Conservation (phyloP, 2,888 invertebrate species). For the Platerodrilus igneus region DNA sequence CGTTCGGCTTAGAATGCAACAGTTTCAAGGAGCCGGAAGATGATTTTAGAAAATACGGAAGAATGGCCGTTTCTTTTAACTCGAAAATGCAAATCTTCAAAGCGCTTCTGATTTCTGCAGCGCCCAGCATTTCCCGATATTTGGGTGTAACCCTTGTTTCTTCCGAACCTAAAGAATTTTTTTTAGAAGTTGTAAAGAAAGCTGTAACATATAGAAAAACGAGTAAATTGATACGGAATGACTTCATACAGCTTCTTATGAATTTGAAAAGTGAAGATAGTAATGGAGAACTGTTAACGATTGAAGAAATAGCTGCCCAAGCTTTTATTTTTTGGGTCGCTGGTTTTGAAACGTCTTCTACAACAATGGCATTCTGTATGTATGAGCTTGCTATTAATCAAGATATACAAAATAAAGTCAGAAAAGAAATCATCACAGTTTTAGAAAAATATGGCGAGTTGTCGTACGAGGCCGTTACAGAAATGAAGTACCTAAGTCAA, state of each 20-base stretch:
- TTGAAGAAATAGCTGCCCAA: conserved; percentile 27
- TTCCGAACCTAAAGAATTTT: conserved; percentile 3
- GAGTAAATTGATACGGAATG: conserved; percentile 8
- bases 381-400: conserved; percentile 49
- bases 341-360: conserved; percentile 50
- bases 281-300: background rate
- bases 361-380: conserved; percentile 43
- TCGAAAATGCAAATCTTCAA: conserved; percentile 1
- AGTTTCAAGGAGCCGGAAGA: conserved; percentile 45
- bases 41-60: conserved; percentile 32
- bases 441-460: conserved; percentile 18
- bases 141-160: background rate
- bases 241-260: conserved; percentile 10
- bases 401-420: conserved; percentile 47
- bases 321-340: conserved; percentile 50
- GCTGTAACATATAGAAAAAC: conserved; percentile 4
- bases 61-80: conserved; percentile 4
- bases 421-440: conserved; percentile 35
- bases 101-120: no score
- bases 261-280: conserved; percentile 3
- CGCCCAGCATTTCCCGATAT: no score
- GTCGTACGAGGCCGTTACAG: conserved; percentile 26
- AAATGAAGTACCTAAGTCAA: conserved; percentile 32
- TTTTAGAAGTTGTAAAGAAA: conserved; percentile 2
- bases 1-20: conserved; percentile 53